phyloP scores from a whole-genome alignment of 2,888 invertebrate species.

The Cyclophora punctaria region DNA sequence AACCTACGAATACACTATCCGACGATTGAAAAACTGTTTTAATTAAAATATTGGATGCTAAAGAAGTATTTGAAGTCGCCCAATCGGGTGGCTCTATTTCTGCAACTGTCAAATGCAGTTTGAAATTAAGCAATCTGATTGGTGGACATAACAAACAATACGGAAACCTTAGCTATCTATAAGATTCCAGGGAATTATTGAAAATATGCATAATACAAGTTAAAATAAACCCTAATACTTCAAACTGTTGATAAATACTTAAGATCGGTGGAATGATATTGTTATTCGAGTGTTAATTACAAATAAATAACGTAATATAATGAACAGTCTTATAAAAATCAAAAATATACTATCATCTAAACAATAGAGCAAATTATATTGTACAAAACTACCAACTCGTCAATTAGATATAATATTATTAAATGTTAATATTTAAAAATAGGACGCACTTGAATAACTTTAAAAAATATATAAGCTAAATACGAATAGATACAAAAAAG shows the following conservation, averaged over 20 bases:
- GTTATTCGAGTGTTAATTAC: conserved; percentile 55
- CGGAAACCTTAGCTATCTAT: too few species aligned
- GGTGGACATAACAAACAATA: too few species aligned
- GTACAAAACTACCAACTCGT: conserved; percentile 42
- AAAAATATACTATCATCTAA: conserved; percentile 43
- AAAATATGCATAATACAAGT: background rate
- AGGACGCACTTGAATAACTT: conserved; percentile 43
- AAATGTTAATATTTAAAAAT: conserved; percentile 38
- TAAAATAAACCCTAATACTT: conserved; percentile 51
- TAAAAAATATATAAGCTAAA: conserved; percentile 29
- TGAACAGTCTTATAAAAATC: conserved; percentile 64
- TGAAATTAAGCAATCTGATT: too few species aligned
- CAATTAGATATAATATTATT: conserved; percentile 26
- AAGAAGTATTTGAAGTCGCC: too few species aligned
- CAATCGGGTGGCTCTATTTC: too few species aligned
- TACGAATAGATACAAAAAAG: conserved; percentile 25
- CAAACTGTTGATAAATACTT: conserved; percentile 55
- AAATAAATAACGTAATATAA: conserved; percentile 39
- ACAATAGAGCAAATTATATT: conserved; percentile 44
- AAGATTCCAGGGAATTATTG: too few species aligned
- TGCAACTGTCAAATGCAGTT: too few species aligned
- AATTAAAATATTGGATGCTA: too few species aligned
- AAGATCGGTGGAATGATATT: conserved; percentile 67
- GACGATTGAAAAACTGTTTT: too few species aligned
- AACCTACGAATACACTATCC: too few species aligned